Base-by-base conservation (phyloP, 2,888 invertebrate genomes). In the Zygaena filipendulae region DNA sequence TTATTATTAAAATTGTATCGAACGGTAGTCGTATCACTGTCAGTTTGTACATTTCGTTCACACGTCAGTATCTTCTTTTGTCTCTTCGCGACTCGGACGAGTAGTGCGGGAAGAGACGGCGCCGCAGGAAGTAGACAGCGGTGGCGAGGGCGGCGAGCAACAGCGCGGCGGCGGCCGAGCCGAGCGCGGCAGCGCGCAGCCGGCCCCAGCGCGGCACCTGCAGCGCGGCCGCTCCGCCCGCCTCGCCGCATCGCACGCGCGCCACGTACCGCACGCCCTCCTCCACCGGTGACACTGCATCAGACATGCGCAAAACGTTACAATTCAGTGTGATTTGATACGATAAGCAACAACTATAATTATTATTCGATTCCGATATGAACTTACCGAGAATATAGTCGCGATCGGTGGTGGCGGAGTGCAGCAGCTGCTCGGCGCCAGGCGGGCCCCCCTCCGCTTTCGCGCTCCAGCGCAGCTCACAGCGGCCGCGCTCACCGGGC, bases 221-320 rank as follows among this genome's bases (percentile, higher is more conserved):
- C 31, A 90, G 67, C 32, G 79, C 71, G 25, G 87, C 81, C 42
- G 83, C 84, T 24, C 84, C 85, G 39, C 87, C 84, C 23, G 82
- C 75, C n/a, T 84, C 81, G 41, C 82, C 85, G 49, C 91, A 87
- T 36, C 84, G 60, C 33, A 94, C 90, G 63, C 88, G 87, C 49
- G 92, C 87, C 48, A 83, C 82, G 59, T 92, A 92, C 27, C 77
- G 82, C 45, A 80, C 84, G 40, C 91, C 91, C 51, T 91, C 91
- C 43, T 85, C 83, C 40, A 91, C 72, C 39, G 83, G 82, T 45
- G 84, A 82, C 42, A 92, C 88, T 86, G 81, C 26, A 64, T n/a
- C n/a, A n/a, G n/a, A n/a, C n/a, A 34, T 11, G 16, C 7, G 5
- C 16, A 16, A 7, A 16, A 16, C 16, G 16, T 16, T 6, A 16